Evolutionary conservation across 2,797 vertebrate genomes (phyloP).

Genomic region (Phataginus tetradactyla): DNA sequence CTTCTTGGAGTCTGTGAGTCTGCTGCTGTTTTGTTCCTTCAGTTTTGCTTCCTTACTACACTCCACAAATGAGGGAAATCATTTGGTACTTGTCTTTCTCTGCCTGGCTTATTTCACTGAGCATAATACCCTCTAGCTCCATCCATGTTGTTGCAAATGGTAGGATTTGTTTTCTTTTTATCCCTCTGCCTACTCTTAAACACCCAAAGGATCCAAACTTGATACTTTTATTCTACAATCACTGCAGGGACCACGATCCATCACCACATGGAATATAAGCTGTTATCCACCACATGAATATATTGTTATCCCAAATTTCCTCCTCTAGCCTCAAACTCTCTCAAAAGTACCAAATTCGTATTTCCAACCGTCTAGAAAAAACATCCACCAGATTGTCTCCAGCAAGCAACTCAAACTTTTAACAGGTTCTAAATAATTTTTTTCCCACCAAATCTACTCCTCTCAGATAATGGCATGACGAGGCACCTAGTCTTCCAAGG

Average conservation of each 20-base stretch:
- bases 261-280: not conserved
- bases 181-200: not conserved
- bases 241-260: not conserved
- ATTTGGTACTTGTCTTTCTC: no score
- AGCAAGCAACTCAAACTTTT: constrained; percentile 32
- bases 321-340: constrained; percentile 22
- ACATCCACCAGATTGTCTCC: not conserved
- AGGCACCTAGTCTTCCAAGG: not conserved
- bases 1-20: no score
- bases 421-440: not conserved
- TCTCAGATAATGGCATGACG: constrained; percentile 2
- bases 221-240: not conserved
- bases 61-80: no score
- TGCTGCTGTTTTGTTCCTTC: no score
- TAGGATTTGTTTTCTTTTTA: no score
- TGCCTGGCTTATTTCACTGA: no score
- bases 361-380: constrained; percentile 25
- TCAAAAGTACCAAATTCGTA: not conserved
- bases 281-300: not conserved
- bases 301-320: not conserved
- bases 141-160: no score
- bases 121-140: no score
- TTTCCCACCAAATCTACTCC: not conserved
- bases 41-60: no score
- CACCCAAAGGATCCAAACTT: not conserved